Evolutionary conservation across 2,888 invertebrate genomes (phyloP).

Genomic region (Plebejus argus): DNA sequence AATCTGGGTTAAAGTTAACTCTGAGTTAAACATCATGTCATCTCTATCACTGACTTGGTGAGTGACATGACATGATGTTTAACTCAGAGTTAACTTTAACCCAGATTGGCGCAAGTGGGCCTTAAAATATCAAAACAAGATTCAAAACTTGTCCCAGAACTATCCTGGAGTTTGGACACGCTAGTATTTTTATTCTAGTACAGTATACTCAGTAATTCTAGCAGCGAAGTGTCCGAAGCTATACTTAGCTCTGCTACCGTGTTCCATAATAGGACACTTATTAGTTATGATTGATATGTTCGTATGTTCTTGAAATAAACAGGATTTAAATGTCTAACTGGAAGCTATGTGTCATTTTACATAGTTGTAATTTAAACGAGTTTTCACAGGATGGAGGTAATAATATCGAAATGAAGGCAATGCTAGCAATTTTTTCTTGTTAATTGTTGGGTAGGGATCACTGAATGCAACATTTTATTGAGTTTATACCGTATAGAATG

Average conservation of each 20-base stretch:
- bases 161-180: neutral
- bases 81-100: no score
- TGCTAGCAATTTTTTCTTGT: neutral
- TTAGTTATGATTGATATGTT: constrained; percentile 14
- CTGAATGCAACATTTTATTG: neutral
- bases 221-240: neutral
- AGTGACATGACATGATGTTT: no score
- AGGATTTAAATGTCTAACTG: neutral
- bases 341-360: neutral
- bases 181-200: neutral
- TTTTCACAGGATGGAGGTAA: constrained; percentile 7
- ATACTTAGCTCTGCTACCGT: constrained; percentile 12
- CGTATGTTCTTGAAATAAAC: constrained; percentile 14
- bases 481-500: no score
- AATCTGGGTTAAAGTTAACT: no score
- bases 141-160: neutral
- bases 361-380: neutral
- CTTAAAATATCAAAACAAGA: neutral
- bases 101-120: no score
- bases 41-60: no score
- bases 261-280: neutral
- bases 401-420: neutral
- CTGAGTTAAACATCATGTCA: no score
- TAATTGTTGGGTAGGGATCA: neutral
- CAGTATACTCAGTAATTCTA: constrained; percentile 6